phyloP scores from a whole-genome alignment of 2,888 invertebrate species.

The Diarsia brunnea region DNA sequence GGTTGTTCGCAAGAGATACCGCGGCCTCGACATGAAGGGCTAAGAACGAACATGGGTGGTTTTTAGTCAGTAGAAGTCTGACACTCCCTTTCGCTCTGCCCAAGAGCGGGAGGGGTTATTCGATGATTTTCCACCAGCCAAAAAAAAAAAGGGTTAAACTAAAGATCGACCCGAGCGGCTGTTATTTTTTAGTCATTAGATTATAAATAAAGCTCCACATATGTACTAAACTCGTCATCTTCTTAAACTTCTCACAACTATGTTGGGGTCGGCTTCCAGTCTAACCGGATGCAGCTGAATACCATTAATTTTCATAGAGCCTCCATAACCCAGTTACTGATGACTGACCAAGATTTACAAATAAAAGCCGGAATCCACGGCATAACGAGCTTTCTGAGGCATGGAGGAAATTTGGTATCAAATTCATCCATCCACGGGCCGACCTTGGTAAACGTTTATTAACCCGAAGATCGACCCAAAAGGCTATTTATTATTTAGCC shows the following conservation, averaged over 20 bases:
- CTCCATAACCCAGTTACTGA: not conserved
- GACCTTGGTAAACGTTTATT: not conserved
- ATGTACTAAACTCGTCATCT: not conserved
- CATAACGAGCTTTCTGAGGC: not conserved
- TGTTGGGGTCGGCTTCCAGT: not conserved
- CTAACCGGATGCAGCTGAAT: not conserved
- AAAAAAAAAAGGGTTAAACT: too few species aligned
- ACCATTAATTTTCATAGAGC: not conserved
- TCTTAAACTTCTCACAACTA: not conserved
- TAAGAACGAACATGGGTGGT: too few species aligned
- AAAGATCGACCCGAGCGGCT: too few species aligned
- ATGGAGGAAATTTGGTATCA: not conserved
- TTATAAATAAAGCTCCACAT: not conserved
- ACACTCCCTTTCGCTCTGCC: too few species aligned
- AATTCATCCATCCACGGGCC: not conserved
- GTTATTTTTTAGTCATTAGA: too few species aligned
- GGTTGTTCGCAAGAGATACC: too few species aligned
- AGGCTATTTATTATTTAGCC: not conserved
- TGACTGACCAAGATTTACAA: not conserved
- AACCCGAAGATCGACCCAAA: not conserved
- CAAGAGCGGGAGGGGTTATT: too few species aligned
- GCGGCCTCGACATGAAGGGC: too few species aligned
- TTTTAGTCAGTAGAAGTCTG: too few species aligned
- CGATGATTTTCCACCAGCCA: too few species aligned
- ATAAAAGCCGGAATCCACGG: not conserved